phyloP scores from a whole-genome alignment of 2,113 vertebrate species.

The Pao palembangensis region DNA sequence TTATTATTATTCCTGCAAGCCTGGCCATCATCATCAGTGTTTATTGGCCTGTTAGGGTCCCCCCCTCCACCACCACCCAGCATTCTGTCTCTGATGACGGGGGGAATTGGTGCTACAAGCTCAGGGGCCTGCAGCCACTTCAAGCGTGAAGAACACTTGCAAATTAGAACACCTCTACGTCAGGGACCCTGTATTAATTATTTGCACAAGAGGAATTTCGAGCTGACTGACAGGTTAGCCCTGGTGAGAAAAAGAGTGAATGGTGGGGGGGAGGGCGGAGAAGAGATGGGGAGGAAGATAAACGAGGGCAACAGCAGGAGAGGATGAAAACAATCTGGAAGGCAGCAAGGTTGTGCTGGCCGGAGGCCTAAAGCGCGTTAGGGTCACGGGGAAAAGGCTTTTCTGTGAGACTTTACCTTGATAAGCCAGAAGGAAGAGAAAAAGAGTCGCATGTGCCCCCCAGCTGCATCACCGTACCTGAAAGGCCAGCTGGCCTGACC shows the following conservation, averaged over 20 bases:
- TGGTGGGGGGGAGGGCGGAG: conserved; percentile 6
- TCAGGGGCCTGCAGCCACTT: conserved; percentile 66
- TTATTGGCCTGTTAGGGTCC: conserved; percentile 69
- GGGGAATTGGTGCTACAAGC: conserved; percentile 73
- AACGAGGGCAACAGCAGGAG: conserved; percentile 31
- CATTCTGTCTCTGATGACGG: conserved; percentile 68
- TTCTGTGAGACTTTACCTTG: conserved; percentile 73
- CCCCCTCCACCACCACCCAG: conserved; percentile 49
- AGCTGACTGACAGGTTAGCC: conserved; percentile 75
- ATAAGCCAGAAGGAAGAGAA: conserved; percentile 55
- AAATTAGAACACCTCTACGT: conserved; percentile 75
- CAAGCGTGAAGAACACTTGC: conserved; percentile 78
- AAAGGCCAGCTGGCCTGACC: conserved; percentile 40
- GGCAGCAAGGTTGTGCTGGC: conserved; percentile 63
- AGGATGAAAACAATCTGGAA: conserved; percentile 63
- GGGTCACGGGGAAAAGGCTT: conserved; percentile 67
- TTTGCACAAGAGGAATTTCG: conserved; percentile 73
- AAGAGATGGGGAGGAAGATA: conserved; percentile 31
- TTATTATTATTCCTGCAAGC: conserved; percentile 67
- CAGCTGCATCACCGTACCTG: conserved; percentile 48
- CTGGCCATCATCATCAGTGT: conserved; percentile 57
- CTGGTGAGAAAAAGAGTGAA: conserved; percentile 34
- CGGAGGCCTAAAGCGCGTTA: conserved; percentile 72
- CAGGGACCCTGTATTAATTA: conserved; percentile 73
- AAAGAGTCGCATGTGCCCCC: conserved; percentile 46